Evolutionary conservation across 2,797 vertebrate genomes (phyloP).

Genomic region (Pangasius sanitwongsei): DNA sequence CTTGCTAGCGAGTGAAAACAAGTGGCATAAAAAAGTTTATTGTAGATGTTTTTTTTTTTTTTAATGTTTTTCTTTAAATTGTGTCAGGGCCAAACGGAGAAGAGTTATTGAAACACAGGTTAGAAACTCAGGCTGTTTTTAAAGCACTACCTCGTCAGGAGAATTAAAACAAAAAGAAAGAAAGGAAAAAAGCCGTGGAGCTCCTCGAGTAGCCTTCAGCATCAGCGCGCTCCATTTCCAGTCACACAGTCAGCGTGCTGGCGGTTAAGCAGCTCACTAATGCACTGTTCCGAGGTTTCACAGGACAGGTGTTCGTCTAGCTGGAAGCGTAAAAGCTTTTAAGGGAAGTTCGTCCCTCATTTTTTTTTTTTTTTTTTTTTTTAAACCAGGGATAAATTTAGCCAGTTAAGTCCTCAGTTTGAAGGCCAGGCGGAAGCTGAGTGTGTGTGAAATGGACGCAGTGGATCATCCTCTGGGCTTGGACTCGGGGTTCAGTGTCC

Average conservation of each 20-base stretch:
- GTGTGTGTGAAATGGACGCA: constrained; percentile 67
- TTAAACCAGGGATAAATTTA: neutral
- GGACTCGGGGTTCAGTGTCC: constrained; percentile 57
- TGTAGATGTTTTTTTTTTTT: too few species aligned
- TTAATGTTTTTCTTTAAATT: neutral
- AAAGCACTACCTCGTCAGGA: neutral
- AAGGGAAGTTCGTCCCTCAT: too few species aligned
- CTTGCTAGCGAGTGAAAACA: neutral
- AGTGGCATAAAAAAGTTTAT: neutral
- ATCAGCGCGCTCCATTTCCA: neutral
- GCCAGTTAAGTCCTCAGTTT: neutral
- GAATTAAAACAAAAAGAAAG: accelerated
- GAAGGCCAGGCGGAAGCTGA: neutral
- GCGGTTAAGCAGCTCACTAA: neutral
- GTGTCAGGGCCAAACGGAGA: neutral
- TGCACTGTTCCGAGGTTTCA: too few species aligned
- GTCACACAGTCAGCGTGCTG: neutral
- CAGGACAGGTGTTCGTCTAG: neutral
- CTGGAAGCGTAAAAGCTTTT: neutral
- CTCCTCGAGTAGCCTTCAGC: neutral
- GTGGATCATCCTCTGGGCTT: constrained; percentile 60
- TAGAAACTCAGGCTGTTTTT: neutral
- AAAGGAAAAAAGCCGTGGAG: neutral
- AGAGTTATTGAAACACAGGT: neutral
- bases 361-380: neutral